A percentile compares a stretch with the other conserved stretches of the same genome.
phyloP scores from a whole-genome alignment of 1,140 invertebrate genomes.

The Littorina saxatilis region DNA sequence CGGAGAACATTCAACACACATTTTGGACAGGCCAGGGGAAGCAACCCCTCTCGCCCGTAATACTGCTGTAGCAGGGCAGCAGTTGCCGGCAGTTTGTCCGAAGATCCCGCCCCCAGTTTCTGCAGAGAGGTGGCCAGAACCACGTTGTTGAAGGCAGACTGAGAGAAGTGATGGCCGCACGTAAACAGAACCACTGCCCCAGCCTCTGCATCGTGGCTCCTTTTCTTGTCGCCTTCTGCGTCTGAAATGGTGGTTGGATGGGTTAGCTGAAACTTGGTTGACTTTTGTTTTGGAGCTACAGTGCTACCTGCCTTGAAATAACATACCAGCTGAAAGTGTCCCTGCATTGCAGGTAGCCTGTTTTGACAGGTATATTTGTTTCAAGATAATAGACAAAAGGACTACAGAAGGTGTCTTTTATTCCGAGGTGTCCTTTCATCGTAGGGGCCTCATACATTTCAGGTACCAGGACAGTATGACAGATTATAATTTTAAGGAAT shows the following conservation, averaged over 20 bases:
- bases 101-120: conserved; percentile 38
- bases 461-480: no score
- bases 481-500: no score
- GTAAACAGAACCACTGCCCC: conserved; percentile 48
- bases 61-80: conserved; percentile 51
- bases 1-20: conserved; percentile 51
- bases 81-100: conserved; percentile 45
- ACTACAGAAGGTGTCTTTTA: no score
- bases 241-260: not conserved
- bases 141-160: conserved; percentile 48
- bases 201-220: not conserved
- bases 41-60: conserved; percentile 47
- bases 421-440: no score
- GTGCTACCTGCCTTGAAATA: not conserved
- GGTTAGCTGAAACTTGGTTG: not conserved
- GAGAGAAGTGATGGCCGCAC: conserved; percentile 58
- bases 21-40: conserved; percentile 60
- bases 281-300: not conserved
- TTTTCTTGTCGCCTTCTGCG: not conserved
- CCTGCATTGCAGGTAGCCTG: no score
- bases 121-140: conserved; percentile 48
- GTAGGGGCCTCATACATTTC: no score
- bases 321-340: no score
- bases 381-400: no score
- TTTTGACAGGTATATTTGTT: no score